Base-by-base conservation (phyloP, 2,888 invertebrate species). In the Pardosa pseudoannulata region DNA sequence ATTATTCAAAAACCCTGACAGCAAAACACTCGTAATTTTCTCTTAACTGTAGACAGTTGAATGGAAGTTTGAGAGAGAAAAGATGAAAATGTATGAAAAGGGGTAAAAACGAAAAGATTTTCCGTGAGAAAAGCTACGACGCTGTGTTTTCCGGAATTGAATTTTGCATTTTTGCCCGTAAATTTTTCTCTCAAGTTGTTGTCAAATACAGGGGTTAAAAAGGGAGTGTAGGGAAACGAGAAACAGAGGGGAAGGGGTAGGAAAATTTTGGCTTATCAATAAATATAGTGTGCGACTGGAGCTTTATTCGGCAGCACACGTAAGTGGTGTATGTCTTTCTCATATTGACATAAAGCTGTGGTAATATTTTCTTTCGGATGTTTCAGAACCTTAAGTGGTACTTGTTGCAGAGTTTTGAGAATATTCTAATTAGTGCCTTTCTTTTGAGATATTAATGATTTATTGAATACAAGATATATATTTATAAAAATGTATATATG, bases 11-110 rank as follows among this genome's bases (percentile, higher is more conserved):
- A 70, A 36, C 28, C 62, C 11, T 62, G 28, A 23, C 23, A 68
- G 39, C 28, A 19, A 74, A 78, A 78, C 32, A 32, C 50, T 70
- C 28, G 50, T 39, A 46, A 70, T 70, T 78, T 78, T 62, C 32
- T 23, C 39, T 68, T 68, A 68, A 79, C 67, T 74, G 74, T 81
- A 39, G 31, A 39, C 71, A 68, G 72, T 36, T 16, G 72, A 50
- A 65, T 23, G 46, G 46, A 67, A 72, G 46, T 65, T 72, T 9
- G 9, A 46, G 46, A 27, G 28, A 9, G 27, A 28, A 27, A 62
- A 50, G 27, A 28, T 62, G 62, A 27, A 62, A 28, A 62, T 13
- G 16, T 27, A 62, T 62, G 16, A 46, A 46, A 11, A n/a, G 23
- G 16, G 1, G 6, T 9, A n/a, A 50, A 50, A 50, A 50, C 7